Percentiles rank a stretch among this genome's conserved stretches.
These are phyloP conservation scores for Sciaenops ocellatus DNA, from an alignment of 2,797 vertebrate species.

Conservation along the genomic window DNA sequence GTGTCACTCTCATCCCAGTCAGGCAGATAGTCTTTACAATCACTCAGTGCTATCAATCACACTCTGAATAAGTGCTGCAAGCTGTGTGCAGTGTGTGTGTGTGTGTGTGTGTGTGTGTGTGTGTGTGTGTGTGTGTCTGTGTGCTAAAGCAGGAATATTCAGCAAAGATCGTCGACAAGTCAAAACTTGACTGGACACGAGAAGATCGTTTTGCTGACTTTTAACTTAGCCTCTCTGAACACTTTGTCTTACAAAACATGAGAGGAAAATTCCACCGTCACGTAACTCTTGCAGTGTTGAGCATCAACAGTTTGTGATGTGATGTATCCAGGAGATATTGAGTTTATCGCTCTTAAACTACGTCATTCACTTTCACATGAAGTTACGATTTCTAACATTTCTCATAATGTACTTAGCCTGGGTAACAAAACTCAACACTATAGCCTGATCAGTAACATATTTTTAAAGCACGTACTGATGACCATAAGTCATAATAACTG, in stretches of 20 bases:
- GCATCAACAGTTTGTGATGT: too few species aligned
- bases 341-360: background rate
- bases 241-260: constrained; percentile 10
- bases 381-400: background rate
- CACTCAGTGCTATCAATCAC: constrained; percentile 47
- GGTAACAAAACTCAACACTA: background rate
- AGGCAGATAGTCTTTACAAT: constrained; percentile 34
- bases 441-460: background rate
- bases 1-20: constrained; percentile 57
- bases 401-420: background rate
- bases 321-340: background rate
- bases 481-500: too few species aligned
- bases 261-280: constrained; percentile 43
- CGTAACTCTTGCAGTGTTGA: background rate
- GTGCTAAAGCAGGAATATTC: background rate
- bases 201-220: constrained; percentile 27
- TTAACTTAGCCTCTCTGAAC: constrained; percentile 4
- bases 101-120: background rate
- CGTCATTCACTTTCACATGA: constrained; percentile 3
- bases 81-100: background rate
- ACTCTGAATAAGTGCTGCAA: constrained; percentile 4
- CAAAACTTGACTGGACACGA: constrained; percentile 52
- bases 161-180: constrained; percentile 33
- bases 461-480: background rate
- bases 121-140: background rate